Percentiles rank a stretch among this genome's conserved stretches.
Conservation (phyloP, 2,113 vertebrate species). For the Aythya baeri region DNA sequence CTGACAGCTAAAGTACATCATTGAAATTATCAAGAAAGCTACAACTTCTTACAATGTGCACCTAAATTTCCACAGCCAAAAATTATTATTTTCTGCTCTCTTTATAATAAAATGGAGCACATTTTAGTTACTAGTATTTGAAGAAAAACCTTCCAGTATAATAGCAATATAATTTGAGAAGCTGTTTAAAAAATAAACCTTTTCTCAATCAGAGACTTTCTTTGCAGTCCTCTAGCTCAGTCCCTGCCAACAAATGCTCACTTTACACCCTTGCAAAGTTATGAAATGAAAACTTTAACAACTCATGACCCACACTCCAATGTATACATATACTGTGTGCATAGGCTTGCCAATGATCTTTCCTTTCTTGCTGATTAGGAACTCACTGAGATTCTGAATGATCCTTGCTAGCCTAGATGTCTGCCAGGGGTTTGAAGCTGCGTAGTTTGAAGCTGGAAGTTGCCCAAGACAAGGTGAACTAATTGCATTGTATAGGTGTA, state of each 20-base stretch:
- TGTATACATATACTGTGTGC: not conserved
- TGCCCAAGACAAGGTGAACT: not conserved
- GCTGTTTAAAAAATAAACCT: not conserved
- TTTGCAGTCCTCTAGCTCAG: not conserved
- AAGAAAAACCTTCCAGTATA: not conserved
- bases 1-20: conserved; percentile 30
- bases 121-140: not conserved
- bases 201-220: not conserved
- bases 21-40: conserved; percentile 24
- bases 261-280: not conserved
- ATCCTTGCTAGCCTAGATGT: not conserved
- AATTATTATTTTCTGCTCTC: not conserved
- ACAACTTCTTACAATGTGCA: not conserved
- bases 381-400: not conserved
- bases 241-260: not conserved
- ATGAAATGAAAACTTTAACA: not conserved
- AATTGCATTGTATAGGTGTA: not conserved
- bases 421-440: not conserved
- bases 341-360: not conserved
- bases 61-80: conserved; percentile 18
- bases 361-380: not conserved
- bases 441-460: not conserved
- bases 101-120: not conserved
- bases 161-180: not conserved
- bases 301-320: not conserved